Conservation (phyloP, 2,888 invertebrate species). For the Julus scanicus region DNA sequence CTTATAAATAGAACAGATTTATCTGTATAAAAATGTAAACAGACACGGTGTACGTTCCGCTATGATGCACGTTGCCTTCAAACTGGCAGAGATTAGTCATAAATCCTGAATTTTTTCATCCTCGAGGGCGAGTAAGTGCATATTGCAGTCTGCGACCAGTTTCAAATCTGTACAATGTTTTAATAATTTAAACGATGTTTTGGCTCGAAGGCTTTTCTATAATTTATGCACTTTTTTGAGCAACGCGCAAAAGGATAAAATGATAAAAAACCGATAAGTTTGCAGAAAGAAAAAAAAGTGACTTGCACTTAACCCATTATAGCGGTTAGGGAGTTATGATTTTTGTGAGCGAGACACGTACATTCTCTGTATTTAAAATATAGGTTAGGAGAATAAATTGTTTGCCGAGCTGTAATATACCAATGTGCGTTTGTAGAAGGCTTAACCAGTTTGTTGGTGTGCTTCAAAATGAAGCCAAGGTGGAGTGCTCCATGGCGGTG, state of each 20-base stretch:
- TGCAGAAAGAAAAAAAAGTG: background rate
- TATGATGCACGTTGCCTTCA: background rate
- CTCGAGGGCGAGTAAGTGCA: background rate
- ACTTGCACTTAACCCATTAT: background rate
- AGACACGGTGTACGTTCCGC: background rate
- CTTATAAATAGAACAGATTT: constrained; percentile 18
- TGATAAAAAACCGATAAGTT: background rate
- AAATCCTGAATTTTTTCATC: constrained; percentile 32
- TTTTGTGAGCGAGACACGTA: background rate
- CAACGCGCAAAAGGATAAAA: background rate
- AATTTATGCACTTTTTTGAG: background rate
- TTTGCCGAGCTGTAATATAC: background rate
- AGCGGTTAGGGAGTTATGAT: background rate
- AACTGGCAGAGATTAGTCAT: background rate
- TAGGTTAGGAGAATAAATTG: background rate
- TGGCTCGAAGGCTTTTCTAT: constrained; percentile 5
- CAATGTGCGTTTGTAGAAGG: background rate
- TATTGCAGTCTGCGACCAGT: background rate
- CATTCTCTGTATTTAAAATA: background rate
- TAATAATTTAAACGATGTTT: background rate
- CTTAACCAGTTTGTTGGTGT: background rate
- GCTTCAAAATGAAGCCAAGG: constrained; percentile 30
- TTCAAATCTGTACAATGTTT: constrained; percentile 32
- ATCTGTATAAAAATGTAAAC: constrained; percentile 12
- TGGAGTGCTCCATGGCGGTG: background rate